Conservation (phyloP, 2,113 vertebrate species). For the Corydoras sp. region DNA sequence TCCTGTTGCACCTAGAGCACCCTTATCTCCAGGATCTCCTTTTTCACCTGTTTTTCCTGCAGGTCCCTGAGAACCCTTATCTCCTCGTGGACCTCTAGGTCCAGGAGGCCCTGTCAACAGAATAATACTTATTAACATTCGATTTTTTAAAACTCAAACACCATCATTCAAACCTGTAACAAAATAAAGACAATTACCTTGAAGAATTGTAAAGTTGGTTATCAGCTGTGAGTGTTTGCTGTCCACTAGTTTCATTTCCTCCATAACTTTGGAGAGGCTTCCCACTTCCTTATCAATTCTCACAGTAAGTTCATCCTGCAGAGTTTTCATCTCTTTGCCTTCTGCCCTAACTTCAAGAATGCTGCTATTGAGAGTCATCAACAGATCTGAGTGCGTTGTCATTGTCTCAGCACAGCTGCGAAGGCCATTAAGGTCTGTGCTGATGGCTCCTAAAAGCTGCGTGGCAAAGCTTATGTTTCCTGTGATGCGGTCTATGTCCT, state of each 20-base stretch:
- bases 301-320: slow-evolving; percentile 82
- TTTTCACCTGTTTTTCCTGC: slow-evolving; percentile 78
- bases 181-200: slow-evolving; percentile 66
- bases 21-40: slow-evolving; percentile 90
- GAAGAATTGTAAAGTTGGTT: slow-evolving; percentile 95
- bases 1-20: slow-evolving; percentile 74
- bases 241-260: slow-evolving; percentile 97
- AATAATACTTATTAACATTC: slow-evolving; percentile 8
- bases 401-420: slow-evolving; percentile 86
- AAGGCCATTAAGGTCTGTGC: slow-evolving; percentile 80
- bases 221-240: slow-evolving; percentile 93
- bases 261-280: slow-evolving; percentile 88
- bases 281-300: slow-evolving; percentile 85
- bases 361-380: slow-evolving; percentile 77
- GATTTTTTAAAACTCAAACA: neutral
- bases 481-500: slow-evolving; percentile 78
- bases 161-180: neutral
- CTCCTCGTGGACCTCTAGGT: slow-evolving; percentile 86
- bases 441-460: slow-evolving; percentile 84
- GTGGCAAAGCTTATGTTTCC: slow-evolving; percentile 87
- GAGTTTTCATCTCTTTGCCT: slow-evolving; percentile 71
- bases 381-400: slow-evolving; percentile 79
- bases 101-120: slow-evolving; percentile 84
- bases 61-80: slow-evolving; percentile 82
- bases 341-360: slow-evolving; percentile 77